Evolutionary conservation across 2,888 invertebrate species (phyloP).

Genomic region (Fragum sueziense): DNA sequence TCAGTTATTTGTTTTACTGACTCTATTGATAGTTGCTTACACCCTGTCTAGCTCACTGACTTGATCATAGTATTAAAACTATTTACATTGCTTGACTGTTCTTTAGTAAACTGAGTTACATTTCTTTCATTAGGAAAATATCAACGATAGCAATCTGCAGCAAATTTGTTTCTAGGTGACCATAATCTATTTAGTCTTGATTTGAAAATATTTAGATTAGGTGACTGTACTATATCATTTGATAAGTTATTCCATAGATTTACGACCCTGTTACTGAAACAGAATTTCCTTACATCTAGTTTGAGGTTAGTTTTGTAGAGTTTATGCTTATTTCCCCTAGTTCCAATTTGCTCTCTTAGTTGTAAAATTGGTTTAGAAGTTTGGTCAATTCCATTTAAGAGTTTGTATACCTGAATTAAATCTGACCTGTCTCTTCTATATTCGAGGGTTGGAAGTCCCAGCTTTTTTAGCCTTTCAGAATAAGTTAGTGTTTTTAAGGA

Average conservation of each 20-base stretch:
- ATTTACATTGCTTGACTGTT: too few relatives aligned
- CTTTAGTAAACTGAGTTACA: too few relatives aligned
- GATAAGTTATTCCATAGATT: neutral
- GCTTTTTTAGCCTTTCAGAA: slow-evolving; percentile 1
- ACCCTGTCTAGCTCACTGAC: neutral
- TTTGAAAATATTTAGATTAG: neutral
- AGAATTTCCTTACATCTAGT: neutral
- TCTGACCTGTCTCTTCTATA: slow-evolving; percentile 15
- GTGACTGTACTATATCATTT: neutral
- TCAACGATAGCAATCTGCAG: neutral
- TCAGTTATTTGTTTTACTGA: neutral
- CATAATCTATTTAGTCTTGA: slow-evolving; percentile 6
- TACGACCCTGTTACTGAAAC: neutral
- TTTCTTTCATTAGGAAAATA: neutral
- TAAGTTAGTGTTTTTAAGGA: too few relatives aligned
- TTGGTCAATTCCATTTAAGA: slow-evolving; percentile 10
- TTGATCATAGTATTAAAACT: too few relatives aligned
- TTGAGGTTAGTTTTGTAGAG: neutral
- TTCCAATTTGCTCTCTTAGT: neutral
- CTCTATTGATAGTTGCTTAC: neutral
- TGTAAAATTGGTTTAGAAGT: neutral
- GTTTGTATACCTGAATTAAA: slow-evolving; percentile 21
- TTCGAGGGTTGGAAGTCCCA: slow-evolving; percentile 14
- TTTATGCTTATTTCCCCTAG: neutral
- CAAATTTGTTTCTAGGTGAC: neutral